Evolutionary conservation across 2,888 invertebrate species (phyloP).

Genomic region (Selenia dentaria): DNA sequence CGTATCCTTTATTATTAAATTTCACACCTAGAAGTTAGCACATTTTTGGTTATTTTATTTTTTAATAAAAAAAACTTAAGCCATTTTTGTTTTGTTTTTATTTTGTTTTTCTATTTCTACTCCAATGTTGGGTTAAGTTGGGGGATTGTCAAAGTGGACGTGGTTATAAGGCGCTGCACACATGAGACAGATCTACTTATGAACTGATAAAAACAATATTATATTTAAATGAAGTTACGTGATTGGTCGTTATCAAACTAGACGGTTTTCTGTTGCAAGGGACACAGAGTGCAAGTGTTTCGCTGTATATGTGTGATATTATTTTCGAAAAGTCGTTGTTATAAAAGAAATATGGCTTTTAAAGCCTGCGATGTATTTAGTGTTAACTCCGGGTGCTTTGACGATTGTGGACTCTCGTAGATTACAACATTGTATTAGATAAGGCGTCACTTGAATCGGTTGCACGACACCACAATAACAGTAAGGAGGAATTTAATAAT

Average conservation of each 20-base stretch:
- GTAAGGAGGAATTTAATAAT: not conserved
- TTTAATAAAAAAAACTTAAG: slow-evolving; percentile 65
- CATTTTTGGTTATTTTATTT: slow-evolving; percentile 45
- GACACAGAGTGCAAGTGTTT: slow-evolving; percentile 74
- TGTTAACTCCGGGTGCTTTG: slow-evolving; percentile 83
- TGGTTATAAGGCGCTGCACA: slow-evolving; percentile 78
- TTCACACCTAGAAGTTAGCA: slow-evolving; percentile 52
- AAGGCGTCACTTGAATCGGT: slow-evolving; percentile 54
- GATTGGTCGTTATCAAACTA: slow-evolving; percentile 53
- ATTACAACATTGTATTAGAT: slow-evolving; percentile 76
- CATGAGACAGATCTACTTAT: slow-evolving; percentile 48
- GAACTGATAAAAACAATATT: slow-evolving; percentile 64
- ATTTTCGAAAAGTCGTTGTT: slow-evolving; percentile 76
- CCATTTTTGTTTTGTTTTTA: slow-evolving; percentile 53
- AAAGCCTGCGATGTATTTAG: slow-evolving; percentile 81
- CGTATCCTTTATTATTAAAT: slow-evolving; percentile 45
- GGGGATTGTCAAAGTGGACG: slow-evolving; percentile 80
- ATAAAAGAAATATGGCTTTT: slow-evolving; percentile 62
- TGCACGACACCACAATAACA: slow-evolving; percentile 37
- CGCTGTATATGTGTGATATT: slow-evolving; percentile 82
- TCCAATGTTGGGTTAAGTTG: slow-evolving; percentile 55
- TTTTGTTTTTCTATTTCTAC: slow-evolving; percentile 55
- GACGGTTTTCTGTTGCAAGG: slow-evolving; percentile 56
- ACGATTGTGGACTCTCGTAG: slow-evolving; percentile 82
- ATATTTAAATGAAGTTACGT: slow-evolving; percentile 61